phyloP scores from a whole-genome alignment of 2,113 vertebrate genomes.

The Cyprinodon brontotheroides region DNA sequence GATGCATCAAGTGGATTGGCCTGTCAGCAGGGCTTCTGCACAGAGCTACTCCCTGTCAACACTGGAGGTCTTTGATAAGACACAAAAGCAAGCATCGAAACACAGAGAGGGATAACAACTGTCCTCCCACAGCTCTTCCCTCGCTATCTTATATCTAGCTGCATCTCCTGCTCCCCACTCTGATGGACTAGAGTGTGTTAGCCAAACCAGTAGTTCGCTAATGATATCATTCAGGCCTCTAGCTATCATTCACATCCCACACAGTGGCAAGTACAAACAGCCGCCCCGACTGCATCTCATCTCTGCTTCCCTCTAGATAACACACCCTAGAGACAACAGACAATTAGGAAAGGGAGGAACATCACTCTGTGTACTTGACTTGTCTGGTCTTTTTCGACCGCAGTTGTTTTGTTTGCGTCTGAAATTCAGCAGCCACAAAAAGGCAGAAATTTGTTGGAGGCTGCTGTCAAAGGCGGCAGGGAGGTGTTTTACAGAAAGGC shows the following conservation, averaged over 20 bases:
- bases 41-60: conserved; percentile 49
- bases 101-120: conserved; percentile 52
- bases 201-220: conserved; percentile 63
- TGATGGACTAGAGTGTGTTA: conserved; percentile 61
- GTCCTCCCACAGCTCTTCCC: conserved; percentile 47
- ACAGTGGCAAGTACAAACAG: conserved; percentile 68
- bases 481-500: conserved; percentile 26
- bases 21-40: conserved; percentile 37
- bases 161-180: conserved; percentile 40
- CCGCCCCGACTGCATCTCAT: conserved; percentile 62
- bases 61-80: conserved; percentile 58
- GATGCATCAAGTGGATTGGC: conserved; percentile 27
- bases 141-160: conserved; percentile 40
- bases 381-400: conserved; percentile 39
- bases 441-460: conserved; percentile 31
- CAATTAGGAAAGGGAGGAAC: conserved; percentile 72
- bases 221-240: conserved; percentile 71
- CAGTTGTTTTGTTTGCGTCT: conserved; percentile 51
- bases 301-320: conserved; percentile 60
- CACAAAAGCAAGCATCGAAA: conserved; percentile 50
- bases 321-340: conserved; percentile 65
- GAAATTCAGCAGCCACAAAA: conserved; percentile 31
- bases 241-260: conserved; percentile 68
- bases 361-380: conserved; percentile 48
- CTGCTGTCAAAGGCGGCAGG: conserved; percentile 17